Percentiles rank a stretch among this genome's conserved stretches.
Conservation (phyloP, 2,888 invertebrate species). For the Stenurella melanura region DNA sequence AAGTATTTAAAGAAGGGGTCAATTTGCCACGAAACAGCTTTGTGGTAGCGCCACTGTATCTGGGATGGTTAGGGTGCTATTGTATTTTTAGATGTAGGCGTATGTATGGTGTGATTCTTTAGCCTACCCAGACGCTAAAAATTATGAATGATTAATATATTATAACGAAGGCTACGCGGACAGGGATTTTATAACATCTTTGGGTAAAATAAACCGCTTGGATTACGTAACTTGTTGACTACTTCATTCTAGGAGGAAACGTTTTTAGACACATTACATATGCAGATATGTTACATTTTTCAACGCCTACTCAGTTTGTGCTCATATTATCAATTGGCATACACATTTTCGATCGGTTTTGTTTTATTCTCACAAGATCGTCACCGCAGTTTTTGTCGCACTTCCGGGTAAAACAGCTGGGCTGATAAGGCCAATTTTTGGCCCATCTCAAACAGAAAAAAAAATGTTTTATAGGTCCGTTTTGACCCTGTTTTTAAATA, state of each 20-base stretch:
- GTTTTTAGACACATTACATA: not conserved
- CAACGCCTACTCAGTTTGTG: not conserved
- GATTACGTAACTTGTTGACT: conserved; percentile 2
- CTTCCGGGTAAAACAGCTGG: too few relatives aligned
- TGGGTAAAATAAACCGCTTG: not conserved
- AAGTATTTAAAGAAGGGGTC: too few relatives aligned
- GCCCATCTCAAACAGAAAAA: too few relatives aligned
- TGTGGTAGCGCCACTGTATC: not conserved
- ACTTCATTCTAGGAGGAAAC: conserved; percentile 6
- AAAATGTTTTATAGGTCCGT: too few relatives aligned
- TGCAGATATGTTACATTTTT: not conserved
- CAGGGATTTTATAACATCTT: not conserved
- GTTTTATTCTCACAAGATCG: too few relatives aligned
- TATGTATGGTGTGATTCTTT: not conserved
- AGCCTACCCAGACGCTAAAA: not conserved
- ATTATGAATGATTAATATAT: not conserved
- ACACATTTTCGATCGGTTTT: too few relatives aligned
- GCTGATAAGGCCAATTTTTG: too few relatives aligned
- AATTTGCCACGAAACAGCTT: not conserved
- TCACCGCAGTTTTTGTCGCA: too few relatives aligned
- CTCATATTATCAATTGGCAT: not conserved
- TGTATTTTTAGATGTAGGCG: not conserved
- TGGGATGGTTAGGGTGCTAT: conserved; percentile 2
- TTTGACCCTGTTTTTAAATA: too few relatives aligned
- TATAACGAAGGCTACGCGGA: not conserved